Evolutionary conservation across 2,888 invertebrate species (phyloP), one percentile per base, ranked within the genome.

Genomic region (Pasiphila rectangulata): DNA sequence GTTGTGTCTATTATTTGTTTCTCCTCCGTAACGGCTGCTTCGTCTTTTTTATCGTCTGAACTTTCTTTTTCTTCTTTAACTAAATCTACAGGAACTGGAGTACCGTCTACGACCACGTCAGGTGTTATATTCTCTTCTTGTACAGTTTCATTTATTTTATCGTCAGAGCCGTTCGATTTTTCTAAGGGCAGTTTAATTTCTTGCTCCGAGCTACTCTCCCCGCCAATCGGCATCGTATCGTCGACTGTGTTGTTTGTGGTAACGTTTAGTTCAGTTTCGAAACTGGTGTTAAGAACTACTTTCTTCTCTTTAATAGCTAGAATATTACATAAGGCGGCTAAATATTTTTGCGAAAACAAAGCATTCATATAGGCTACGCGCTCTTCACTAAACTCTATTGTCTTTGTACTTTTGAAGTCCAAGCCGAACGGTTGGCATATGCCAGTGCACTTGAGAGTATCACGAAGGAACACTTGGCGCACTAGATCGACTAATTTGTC

Each of bases 241-340:
- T 88, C 87, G 16, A 77, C 65, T 12, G 88, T 89, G 50, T 80
- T 69, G 63, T 89, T 89, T 39, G 73, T 79, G 67, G 86, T 89
- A 66, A 81, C 81, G 59, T 89, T 89, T 44, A 72, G 62, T 74
- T 89, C 89, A 10, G 83, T 81, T 64, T 90, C 90, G 49, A 89
- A 90, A 63, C 91, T 93, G 0, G 90, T 86, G 64, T 94, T 94
- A 53, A 92, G 78, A 23, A 92, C 91, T 9, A 92, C 91, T 76
- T 92, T 92, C 60, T 91, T 91, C 61, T 93, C 92, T 55, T 90
- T 87, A 52, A 93, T 90, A 23, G 94, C 93, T 46, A 95, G 72
- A 21, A 93, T 89, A 76, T 95, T 95, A 77, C 96, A 96, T 56
- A 96, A 82, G 13, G 95, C 95, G 12, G 93, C 93, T 57, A 95